phyloP scores from a whole-genome alignment of 2,888 invertebrate species.

The Ormia ochracea region DNA sequence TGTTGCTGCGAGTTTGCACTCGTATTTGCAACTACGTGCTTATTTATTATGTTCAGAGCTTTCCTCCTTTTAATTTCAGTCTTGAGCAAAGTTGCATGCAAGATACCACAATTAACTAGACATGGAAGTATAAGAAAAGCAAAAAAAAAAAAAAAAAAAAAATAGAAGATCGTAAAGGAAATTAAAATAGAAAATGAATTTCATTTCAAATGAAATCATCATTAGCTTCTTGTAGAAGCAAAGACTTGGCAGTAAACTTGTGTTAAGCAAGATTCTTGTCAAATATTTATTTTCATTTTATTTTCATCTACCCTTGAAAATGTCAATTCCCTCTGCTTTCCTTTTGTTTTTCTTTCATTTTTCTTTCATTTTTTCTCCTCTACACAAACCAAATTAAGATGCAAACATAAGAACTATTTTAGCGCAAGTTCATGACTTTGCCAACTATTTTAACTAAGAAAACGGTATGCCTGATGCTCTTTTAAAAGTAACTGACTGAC shows the following conservation, averaged over 20 bases:
- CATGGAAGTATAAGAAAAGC: background rate
- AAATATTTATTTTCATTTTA: slow-evolving; percentile 10
- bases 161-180: too few species aligned
- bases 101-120: slow-evolving; percentile 1
- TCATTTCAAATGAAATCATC: slow-evolving; percentile 51
- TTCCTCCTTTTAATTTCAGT: slow-evolving; percentile 54
- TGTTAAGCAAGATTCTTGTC: background rate
- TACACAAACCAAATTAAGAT: slow-evolving; percentile 56
- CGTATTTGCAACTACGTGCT: background rate
- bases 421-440: slow-evolving; percentile 34
- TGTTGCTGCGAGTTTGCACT: background rate
- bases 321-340: slow-evolving; percentile 52
- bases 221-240: slow-evolving; percentile 1
- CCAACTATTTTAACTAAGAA: slow-evolving; percentile 1
- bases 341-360: background rate
- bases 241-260: slow-evolving; percentile 14
- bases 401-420: slow-evolving; percentile 51
- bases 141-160: background rate
- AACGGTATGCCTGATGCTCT: slow-evolving; percentile 20
- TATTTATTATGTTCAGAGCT: slow-evolving; percentile 1
- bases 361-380: too few species aligned
- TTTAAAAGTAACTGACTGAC: background rate
- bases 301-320: slow-evolving; percentile 49
- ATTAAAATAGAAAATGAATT: slow-evolving; percentile 57
- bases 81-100: slow-evolving; percentile 44